Percentiles rank a stretch among this genome's conserved stretches.
Evolutionary conservation across 1,140 invertebrate genomes (phyloP).

Genomic region (Eupeodes corollae): DNA sequence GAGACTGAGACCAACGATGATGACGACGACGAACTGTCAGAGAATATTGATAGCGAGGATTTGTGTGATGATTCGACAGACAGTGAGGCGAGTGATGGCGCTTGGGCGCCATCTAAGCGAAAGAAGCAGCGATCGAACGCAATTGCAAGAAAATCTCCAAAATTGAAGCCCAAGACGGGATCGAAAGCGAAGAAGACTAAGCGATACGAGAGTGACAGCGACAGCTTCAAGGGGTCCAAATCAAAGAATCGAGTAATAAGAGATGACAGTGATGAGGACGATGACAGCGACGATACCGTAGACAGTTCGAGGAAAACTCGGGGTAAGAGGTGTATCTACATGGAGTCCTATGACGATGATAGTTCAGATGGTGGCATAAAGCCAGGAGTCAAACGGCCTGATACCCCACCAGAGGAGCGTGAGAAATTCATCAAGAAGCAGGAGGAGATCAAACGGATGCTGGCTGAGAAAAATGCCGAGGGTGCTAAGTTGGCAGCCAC

Average conservation of each 20-base stretch:
- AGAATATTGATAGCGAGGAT: slow-evolving; percentile 49
- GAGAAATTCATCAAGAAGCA: slow-evolving; percentile 36
- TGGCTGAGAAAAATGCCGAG: slow-evolving; percentile 35
- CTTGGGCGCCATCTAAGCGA: slow-evolving; percentile 28
- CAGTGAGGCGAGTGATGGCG: slow-evolving; percentile 27
- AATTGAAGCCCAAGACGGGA: slow-evolving; percentile 16
- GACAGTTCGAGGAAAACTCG: slow-evolving; percentile 49
- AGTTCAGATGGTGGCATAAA: slow-evolving; percentile 44
- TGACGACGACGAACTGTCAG: slow-evolving; percentile 43
- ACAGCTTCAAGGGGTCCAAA: slow-evolving; percentile 32
- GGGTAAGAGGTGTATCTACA: slow-evolving; percentile 59
- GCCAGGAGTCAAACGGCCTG: slow-evolving; percentile 34
- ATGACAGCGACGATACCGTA: slow-evolving; percentile 39
- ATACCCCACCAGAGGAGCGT: slow-evolving; percentile 34
- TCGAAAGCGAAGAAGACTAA: slow-evolving; percentile 19
- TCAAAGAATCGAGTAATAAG: slow-evolving; percentile 27
- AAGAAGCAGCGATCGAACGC: slow-evolving; percentile 18
- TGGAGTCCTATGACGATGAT: slow-evolving; percentile 41
- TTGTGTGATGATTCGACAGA: slow-evolving; percentile 35
- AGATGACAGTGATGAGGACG: slow-evolving; percentile 27
- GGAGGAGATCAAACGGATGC: slow-evolving; percentile 36
- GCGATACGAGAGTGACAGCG: slow-evolving; percentile 27
- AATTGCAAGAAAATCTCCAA: slow-evolving; percentile 24
- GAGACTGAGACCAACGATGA: slow-evolving; percentile 45
- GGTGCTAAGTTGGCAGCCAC: slow-evolving; percentile 33